Base-by-base conservation (phyloP, 2,888 invertebrate genomes). In the Andrena marginata region DNA sequence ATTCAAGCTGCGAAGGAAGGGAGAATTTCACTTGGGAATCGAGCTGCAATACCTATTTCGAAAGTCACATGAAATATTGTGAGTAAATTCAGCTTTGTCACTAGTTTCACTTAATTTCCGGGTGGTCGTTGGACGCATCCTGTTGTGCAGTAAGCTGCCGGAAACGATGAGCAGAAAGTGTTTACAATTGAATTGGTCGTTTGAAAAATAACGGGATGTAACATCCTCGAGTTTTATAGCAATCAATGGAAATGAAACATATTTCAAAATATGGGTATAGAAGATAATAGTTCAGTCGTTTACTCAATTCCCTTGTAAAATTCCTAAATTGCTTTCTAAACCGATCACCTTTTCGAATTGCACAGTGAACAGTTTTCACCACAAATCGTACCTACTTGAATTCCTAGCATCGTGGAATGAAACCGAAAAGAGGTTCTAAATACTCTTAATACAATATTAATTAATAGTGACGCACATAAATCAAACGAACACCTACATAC, bases 81-180 rank as follows among this genome's bases (percentile, higher is more conserved):
- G 80, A 70, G 56, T 65, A 59, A 64, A 59, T 68, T 2, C 26
- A 35, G 23, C 64, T 13, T 65, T 29, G 70, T 42, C 80, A 23
- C 80, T 80, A 51, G 70, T 80, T 80, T 70, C 80, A 49, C 64
- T 80, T 80, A 80, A 80, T 80, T 80, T 80, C 80, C 79, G 70
- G 80, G 48, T 80, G 23, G 79, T 51, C 59, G n/a, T 35, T 54
- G n/a, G 35, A 35, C 59, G 20, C 51, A 80, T 80, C 79, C 79
- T 59, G 64, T 51, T 59, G 64, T 59, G 64, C 23, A 63, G 23
- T 48, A 29, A 56, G n/a, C 31, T 49, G 23, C 70, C 79, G 79
- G 80, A 80, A 80, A 64, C 35, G 56, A 65, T 29, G 51, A 60
- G 31, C 51, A 60, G 59, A 79, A 79, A 64, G 60, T 70, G n/a